Evolutionary conservation across 2,113 vertebrate species (phyloP).

Genomic region (Nansenia antarctica): DNA sequence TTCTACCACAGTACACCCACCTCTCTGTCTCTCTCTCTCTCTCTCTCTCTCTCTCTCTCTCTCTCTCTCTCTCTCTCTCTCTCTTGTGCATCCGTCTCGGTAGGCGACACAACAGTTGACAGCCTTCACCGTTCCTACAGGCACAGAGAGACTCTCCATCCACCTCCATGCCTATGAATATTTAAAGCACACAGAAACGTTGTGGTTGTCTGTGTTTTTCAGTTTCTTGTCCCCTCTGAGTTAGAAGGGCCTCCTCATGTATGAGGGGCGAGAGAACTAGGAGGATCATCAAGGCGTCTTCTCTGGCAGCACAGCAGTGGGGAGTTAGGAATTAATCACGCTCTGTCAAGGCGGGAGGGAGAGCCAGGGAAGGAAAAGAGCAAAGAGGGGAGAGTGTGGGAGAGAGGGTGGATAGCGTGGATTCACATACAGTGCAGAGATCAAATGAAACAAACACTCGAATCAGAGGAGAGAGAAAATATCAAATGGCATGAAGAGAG

Average conservation of each 20-base stretch:
- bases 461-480: slow-evolving; percentile 61
- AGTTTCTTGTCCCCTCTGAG: slow-evolving; percentile 52
- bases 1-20: no score
- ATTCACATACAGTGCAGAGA: slow-evolving; percentile 53
- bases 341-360: slow-evolving; percentile 44
- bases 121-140: slow-evolving; percentile 52
- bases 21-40: slow-evolving; percentile 44
- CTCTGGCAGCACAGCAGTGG: slow-evolving; percentile 32
- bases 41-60: slow-evolving; percentile 46
- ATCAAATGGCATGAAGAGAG: slow-evolving; percentile 68
- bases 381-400: slow-evolving; percentile 10
- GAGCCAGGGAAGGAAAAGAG: slow-evolving; percentile 12
- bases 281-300: slow-evolving; percentile 47
- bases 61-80: slow-evolving; percentile 45
- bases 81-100: slow-evolving; percentile 57
- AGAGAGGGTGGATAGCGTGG: slow-evolving; percentile 12
- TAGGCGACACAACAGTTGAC: slow-evolving; percentile 66
- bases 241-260: slow-evolving; percentile 54
- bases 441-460: slow-evolving; percentile 70
- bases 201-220: slow-evolving; percentile 65
- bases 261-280: slow-evolving; percentile 46
- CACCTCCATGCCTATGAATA: slow-evolving; percentile 67
- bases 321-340: slow-evolving; percentile 51
- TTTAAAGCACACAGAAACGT: slow-evolving; percentile 64
- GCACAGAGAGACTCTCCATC: slow-evolving; percentile 40